Base-by-base conservation (phyloP, 1,140 invertebrate genomes). In the Drosophila fuyamai region DNA sequence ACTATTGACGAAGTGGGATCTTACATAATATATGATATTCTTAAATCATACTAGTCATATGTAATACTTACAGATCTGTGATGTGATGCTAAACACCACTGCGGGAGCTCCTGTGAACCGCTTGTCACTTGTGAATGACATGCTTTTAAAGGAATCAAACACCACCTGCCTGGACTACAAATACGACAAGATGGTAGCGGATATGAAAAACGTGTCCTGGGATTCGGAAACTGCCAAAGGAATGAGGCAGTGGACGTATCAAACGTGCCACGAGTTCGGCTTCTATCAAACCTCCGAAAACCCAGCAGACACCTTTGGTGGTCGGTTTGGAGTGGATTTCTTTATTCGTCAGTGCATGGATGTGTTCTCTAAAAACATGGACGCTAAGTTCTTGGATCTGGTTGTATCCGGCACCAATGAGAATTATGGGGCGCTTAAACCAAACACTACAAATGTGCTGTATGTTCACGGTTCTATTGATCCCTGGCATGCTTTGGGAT, bases 221-320 rank as follows among this genome's bases (percentile, higher is more conserved):
- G 91, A 93, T n/a, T 94, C 93, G 23, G 93, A 94, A 50, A 88
- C 81, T 51, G 92, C 94, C 4, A 94, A 95, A 92, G 96, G 95
- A 91, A 95, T 94, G 66, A 94, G 97, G 0, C 97, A 97, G 88
- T 99, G 98, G 98, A 96, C 94, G n/a, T 99, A 98, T 91, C 98
- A 99, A 92, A 98, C 97, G 0, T 99, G 98, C 91, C 97, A 96
- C 14, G 98, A 99, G 92, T 99, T 98, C 93, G 98, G 97, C 23
- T 99, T 97, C 89, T 99, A 96, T 93, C 97, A 99, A 94, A 97
- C 97, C 0, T 98, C 97, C 0, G 95, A 95, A 12, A 94, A 94
- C 4, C 93, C 94, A 29, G 93, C 94, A 1, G 95, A 96, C 79
- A 94, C 97, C 12, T 98, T 98, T 91, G 96, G 97, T 1, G 93